A percentile compares a stretch with the other conserved stretches of the same genome.
These are phyloP conservation scores for Melanotaenia pygmaea DNA, from an alignment of 2,797 vertebrate genomes.

Conservation along the genomic window DNA sequence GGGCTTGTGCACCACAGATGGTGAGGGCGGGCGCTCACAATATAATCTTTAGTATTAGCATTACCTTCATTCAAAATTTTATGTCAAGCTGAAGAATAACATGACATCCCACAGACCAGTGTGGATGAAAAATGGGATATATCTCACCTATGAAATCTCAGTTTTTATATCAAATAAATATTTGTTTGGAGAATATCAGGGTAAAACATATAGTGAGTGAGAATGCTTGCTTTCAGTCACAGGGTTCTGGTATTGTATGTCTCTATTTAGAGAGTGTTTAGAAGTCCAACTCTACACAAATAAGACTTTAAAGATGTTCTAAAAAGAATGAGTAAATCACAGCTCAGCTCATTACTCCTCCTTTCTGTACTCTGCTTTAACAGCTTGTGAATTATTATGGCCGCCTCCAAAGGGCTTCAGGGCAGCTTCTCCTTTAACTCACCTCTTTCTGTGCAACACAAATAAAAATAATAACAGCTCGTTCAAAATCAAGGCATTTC, in stretches of 20 bases:
- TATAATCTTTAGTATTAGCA: constrained; percentile 29
- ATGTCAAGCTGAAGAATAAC: constrained; percentile 19
- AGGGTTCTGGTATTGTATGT: background rate
- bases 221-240: constrained; percentile 5
- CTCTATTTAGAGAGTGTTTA: constrained; percentile 36
- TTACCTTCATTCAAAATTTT: constrained; percentile 30
- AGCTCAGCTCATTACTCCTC: constrained; percentile 52
- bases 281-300: constrained; percentile 9
- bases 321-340: constrained; percentile 52
- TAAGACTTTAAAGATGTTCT: constrained; percentile 29
- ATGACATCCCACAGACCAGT: background rate
- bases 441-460: constrained; percentile 16
- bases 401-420: constrained; percentile 17
- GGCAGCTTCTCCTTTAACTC: constrained; percentile 11
- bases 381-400: constrained; percentile 43
- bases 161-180: constrained; percentile 30
- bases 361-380: constrained; percentile 29
- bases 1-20: constrained; percentile 28
- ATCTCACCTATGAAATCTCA: constrained; percentile 37
- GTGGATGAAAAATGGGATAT: constrained; percentile 18
- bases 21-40: constrained; percentile 29
- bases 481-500: constrained; percentile 67
- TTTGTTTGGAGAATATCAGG: constrained; percentile 2
- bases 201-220: background rate
- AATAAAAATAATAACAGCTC: constrained; percentile 30